These are phyloP conservation scores for Holacanthus passer DNA, from an alignment of 2,113 vertebrate genomes.

Conservation along the genomic window DNA sequence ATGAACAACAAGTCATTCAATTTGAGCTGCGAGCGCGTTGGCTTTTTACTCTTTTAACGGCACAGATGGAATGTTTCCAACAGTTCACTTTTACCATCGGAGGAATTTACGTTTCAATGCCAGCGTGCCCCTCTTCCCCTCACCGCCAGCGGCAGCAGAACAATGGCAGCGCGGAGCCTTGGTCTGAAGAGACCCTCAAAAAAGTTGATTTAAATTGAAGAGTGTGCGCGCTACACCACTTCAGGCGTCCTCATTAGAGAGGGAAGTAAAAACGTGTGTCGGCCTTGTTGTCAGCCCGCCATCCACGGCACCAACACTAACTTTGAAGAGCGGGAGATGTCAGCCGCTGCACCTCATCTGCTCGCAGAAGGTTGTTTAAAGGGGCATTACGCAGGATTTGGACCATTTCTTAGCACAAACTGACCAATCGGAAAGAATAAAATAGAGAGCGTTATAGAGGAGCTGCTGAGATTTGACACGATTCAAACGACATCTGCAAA, in stretches of 20 bases:
- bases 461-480: too few relatives aligned
- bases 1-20: slow-evolving; percentile 71
- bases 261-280: slow-evolving; percentile 15
- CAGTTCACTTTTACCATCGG: slow-evolving; percentile 58
- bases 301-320: background rate
- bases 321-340: slow-evolving; percentile 28
- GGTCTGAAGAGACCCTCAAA: slow-evolving; percentile 66
- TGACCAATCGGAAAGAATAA: too few relatives aligned
- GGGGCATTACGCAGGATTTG: too few relatives aligned
- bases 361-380: too few relatives aligned
- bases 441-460: too few relatives aligned
- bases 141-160: slow-evolving; percentile 31
- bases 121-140: slow-evolving; percentile 15
- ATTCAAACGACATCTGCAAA: too few relatives aligned
- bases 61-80: slow-evolving; percentile 61
- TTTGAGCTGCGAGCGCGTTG: slow-evolving; percentile 38
- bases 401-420: too few relatives aligned
- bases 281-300: slow-evolving; percentile 19
- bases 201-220: slow-evolving; percentile 65
- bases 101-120: slow-evolving; percentile 68
- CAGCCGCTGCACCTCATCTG: too few relatives aligned
- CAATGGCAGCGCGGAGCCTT: slow-evolving; percentile 62
- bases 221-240: slow-evolving; percentile 61
- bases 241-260: slow-evolving; percentile 31
- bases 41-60: slow-evolving; percentile 62